phyloP scores from a whole-genome alignment of 1,140 invertebrate genomes.

The Orius insidiosus region DNA sequence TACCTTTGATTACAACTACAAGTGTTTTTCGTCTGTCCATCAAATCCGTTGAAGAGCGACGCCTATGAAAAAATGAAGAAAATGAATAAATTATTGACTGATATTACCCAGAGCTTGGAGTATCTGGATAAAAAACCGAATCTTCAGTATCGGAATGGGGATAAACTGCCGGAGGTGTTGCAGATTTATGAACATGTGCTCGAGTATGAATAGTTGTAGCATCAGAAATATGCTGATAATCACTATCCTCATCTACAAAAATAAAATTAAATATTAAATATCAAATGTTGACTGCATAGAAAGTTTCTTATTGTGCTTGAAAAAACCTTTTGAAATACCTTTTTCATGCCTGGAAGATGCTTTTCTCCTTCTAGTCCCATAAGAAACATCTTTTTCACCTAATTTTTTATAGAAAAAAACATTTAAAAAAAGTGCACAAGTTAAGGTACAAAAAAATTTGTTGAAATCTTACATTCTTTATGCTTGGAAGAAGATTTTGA shows the following conservation, averaged over 20 bases:
- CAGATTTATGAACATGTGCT: slow-evolving; percentile 15
- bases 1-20: slow-evolving; percentile 28
- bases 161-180: slow-evolving; percentile 28
- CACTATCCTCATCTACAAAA: slow-evolving; percentile 29
- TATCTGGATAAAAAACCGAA: slow-evolving; percentile 34
- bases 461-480: slow-evolving; percentile 3
- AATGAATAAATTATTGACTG: neutral
- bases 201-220: slow-evolving; percentile 24
- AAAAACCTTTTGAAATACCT: too few relatives aligned
- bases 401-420: too few relatives aligned
- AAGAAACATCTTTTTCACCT: too few relatives aligned
- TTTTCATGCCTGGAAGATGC: too few relatives aligned
- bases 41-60: slow-evolving; percentile 19
- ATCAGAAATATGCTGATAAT: slow-evolving; percentile 44
- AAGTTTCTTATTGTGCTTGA: too few relatives aligned
- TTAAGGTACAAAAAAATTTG: too few relatives aligned
- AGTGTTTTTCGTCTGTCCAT: slow-evolving; percentile 30
- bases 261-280: neutral
- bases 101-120: slow-evolving; percentile 21
- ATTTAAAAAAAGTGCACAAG: too few relatives aligned
- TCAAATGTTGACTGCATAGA: neutral
- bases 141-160: slow-evolving; percentile 43
- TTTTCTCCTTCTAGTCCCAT: too few relatives aligned
- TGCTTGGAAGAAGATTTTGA: slow-evolving; percentile 12
- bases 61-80: slow-evolving; percentile 1